These are phyloP conservation scores for Drosophila nasuta DNA, from an alignment of 1,140 invertebrate genomes.

Conservation along the genomic window DNA sequence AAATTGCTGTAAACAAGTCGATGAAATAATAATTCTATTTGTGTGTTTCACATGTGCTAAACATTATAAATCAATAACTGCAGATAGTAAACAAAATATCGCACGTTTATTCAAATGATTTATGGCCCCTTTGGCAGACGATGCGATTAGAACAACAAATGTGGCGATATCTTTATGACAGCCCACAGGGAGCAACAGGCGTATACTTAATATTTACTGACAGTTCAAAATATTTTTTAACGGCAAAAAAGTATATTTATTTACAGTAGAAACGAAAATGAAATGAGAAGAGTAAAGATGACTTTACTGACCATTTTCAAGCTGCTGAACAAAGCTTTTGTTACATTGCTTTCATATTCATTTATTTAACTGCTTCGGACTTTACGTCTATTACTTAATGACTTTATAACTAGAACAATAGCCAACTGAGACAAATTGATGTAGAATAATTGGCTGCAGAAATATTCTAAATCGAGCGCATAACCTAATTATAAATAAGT, in stretches of 20 bases:
- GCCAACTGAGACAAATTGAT: too few relatives aligned
- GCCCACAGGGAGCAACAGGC: neutral
- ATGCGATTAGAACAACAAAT: constrained; percentile 5
- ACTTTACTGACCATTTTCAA: too few relatives aligned
- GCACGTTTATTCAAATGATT: constrained; percentile 3
- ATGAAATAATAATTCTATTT: neutral
- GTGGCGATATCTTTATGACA: constrained; percentile 33
- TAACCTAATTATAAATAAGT: constrained; percentile 10
- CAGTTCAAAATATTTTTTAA: neutral
- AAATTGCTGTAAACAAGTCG: neutral
- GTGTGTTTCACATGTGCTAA: neutral
- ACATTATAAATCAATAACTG: neutral
- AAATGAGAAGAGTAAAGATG: neutral
- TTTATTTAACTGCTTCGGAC: neutral
- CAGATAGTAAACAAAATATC: neutral
- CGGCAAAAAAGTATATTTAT: neutral
- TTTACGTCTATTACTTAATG: neutral
- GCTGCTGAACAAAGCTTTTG: too few relatives aligned
- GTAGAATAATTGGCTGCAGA: neutral
- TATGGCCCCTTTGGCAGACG: neutral
- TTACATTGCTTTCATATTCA: too few relatives aligned
- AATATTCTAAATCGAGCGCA: neutral
- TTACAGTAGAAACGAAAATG: neutral
- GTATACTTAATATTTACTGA: neutral
- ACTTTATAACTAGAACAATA: neutral